Evolutionary conservation across 1,140 invertebrate species (phyloP).

Genomic region (Metopolophium dirhodum): DNA sequence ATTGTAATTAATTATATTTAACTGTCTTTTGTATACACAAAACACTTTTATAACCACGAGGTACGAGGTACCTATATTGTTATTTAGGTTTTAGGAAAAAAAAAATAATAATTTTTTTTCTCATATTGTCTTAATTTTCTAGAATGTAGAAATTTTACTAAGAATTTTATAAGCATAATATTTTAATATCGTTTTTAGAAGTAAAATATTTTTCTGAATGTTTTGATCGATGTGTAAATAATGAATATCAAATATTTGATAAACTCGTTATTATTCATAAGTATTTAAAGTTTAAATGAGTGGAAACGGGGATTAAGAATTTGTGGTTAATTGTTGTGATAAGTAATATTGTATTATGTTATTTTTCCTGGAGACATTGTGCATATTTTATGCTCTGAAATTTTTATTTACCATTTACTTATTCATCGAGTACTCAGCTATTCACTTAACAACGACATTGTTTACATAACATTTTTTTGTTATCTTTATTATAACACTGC

Average conservation of each 20-base stretch:
- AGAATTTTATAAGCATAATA: background rate
- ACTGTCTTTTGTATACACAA: background rate
- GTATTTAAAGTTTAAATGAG: background rate
- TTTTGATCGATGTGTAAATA: background rate
- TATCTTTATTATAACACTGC: background rate
- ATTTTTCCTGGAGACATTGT: background rate
- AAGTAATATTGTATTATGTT: background rate
- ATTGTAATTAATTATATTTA: background rate
- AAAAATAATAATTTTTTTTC: background rate
- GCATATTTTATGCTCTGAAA: background rate
- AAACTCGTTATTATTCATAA: background rate
- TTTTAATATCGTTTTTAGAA: too few species aligned
- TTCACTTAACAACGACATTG: background rate
- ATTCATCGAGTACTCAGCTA: background rate
- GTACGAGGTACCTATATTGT: too few species aligned
- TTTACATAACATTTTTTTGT: background rate
- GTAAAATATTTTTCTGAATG: background rate
- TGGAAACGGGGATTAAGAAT: background rate
- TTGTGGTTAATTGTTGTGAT: background rate
- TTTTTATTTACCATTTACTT: constrained; percentile 11
- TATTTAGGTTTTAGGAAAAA: background rate
- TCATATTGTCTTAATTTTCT: background rate
- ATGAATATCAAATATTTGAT: background rate
- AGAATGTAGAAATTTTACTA: background rate
- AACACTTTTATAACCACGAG: background rate